Base-by-base conservation (phyloP, 2,888 invertebrate genomes). In the Parnassius orleans region DNA sequence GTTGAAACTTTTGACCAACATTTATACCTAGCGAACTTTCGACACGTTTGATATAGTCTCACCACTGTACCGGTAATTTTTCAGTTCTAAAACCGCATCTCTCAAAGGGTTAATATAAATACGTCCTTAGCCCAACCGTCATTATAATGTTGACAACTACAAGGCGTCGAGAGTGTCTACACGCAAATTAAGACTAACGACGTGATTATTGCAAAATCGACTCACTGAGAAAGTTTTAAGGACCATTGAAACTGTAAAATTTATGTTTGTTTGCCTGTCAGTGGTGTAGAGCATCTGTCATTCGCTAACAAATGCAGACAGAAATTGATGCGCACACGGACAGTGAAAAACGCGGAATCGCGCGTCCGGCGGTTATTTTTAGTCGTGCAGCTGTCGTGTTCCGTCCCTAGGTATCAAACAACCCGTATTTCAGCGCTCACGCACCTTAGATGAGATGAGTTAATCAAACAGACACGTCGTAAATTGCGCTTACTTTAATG, bases 311-410 rank as follows among this genome's bases (percentile, higher is more conserved):
- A 86, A 88, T 84, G 83, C 77, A 72, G 90, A 90, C 90, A 86
- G 87, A 74, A 86, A 90, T 90, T 90, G 90, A 90, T 90, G 90
- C 77, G 83, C 75, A 73, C 76, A 78, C 72, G 86, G 90, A 90
- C 90, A 89, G 89, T 90, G 90, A 90, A 90, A 90, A 90, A 90
- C 88, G 87, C 87, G 85, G 87, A 89, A 84, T 87, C 79, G 81
- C 77, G 82, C 86, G 86, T 83, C 85, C 83, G 79, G 68, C 73
- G 73, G 67, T 70, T 89, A 88, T 85, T 82, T 84, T 81, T 86
- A 83, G 87, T 75, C 69, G 75, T 77, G 77, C 90, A 90, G 90
- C 90, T 90, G 90, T 89, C 81, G 83, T 77, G 76, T 62, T 77
- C 75, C 73, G 81, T 86, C 83, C 78, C 74, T 58, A 63, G 76